Base-by-base conservation (phyloP, 64 coral and sea anemone genomes). In the Montipora sp. region DNA sequence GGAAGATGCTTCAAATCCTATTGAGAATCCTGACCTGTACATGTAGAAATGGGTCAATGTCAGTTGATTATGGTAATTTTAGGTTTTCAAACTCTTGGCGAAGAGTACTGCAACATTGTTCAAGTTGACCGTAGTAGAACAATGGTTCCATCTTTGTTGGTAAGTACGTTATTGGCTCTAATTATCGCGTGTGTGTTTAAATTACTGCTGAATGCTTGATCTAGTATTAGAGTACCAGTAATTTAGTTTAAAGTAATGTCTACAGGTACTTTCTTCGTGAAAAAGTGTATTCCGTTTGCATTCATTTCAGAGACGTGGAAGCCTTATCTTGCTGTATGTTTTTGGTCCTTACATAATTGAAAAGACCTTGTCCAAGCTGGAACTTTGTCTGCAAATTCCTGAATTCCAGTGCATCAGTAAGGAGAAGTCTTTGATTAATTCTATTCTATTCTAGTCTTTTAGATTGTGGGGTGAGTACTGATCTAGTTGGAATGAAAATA, bases 51-150 rank as follows among this genome's bases (percentile, higher is more conserved):
- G 36, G 36, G 1, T 36, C 36, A 36, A 36, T 36, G 36, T 36
- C 36, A 36, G 36, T 36, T 36, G 36, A 57, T 57, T 11, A 57
- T 57, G 48, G 69, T 10, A 10, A 7, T 49, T 78, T 24, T 36
- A 99, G 98, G 92, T 47, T 99, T 94, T 86, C 98, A 99, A 83
- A 99, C 98, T 27, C 89, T 99, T 57, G 98, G 98, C 58, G 98
- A 99, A 47, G 98, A 99, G 23, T 99, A 99, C 84, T 99, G 98
- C 81, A 99, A 95, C 80, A 91, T 99, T 89, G 91, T 99, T 79
- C 98, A 99, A 83, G 94, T 96, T 80, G 91, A 99, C 67, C 74
- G 70, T 24, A 94, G 71, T 44, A 94, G 73, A 79, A 87, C 46
- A 89, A 81, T 77, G 18, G 89, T 99, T 15, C 94, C 98, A 61